A percentile compares a stretch with the other conserved stretches of the same genome.
These are phyloP conservation scores for Chaitophorus viminalis DNA, from an alignment of 2,888 invertebrate genomes.

Conservation along the genomic window DNA sequence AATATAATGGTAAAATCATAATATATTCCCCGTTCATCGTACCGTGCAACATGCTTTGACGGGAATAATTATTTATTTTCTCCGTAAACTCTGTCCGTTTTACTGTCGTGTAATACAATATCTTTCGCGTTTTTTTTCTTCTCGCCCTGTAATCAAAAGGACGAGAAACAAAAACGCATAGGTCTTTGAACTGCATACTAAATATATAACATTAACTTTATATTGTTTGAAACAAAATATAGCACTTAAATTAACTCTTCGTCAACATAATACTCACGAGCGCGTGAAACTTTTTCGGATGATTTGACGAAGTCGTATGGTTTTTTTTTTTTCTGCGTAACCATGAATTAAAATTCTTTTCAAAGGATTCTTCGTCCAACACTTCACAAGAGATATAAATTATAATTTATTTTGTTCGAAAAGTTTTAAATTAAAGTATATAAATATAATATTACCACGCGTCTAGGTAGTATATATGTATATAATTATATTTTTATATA, in stretches of 20 bases:
- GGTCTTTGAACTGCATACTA: slow-evolving; percentile 7
- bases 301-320: slow-evolving; percentile 29
- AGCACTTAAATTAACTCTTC: slow-evolving; percentile 36
- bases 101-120: neutral
- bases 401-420: slow-evolving; percentile 4
- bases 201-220: slow-evolving; percentile 19
- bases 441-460: too few species aligned
- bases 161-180: neutral
- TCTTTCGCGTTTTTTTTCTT: neutral
- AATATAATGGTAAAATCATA: too few species aligned
- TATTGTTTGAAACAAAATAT: slow-evolving; percentile 29
- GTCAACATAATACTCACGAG: slow-evolving; percentile 1
- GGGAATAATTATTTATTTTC: neutral
- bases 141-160: neutral
- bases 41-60: neutral
- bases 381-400: slow-evolving; percentile 24
- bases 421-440: slow-evolving; percentile 47
- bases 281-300: slow-evolving; percentile 1
- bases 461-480: too few species aligned
- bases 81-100: neutral
- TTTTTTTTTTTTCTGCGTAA: neutral
- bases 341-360: slow-evolving; percentile 25
- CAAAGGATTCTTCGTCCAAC: neutral
- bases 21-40: neutral
- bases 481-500: too few species aligned